Evolutionary conservation across 2,113 vertebrate species (phyloP).

Genomic region (Merops nubicus): DNA sequence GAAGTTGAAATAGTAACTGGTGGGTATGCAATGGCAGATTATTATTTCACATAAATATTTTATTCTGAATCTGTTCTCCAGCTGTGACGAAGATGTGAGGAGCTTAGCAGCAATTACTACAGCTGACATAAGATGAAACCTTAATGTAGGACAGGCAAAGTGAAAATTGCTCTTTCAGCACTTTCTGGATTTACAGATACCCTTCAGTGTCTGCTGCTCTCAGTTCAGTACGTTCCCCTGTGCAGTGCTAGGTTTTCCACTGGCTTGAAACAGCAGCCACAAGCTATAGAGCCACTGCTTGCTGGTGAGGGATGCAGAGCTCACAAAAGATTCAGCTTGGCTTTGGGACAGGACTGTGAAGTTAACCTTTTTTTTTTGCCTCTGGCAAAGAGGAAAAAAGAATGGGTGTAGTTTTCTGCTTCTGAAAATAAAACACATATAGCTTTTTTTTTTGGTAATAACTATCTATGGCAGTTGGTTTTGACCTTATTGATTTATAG

Average conservation of each 20-base stretch:
- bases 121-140: not conserved
- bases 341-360: not conserved
- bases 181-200: not conserved
- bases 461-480: not conserved
- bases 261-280: not conserved
- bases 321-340: not conserved
- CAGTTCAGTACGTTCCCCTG: not conserved
- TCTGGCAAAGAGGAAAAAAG: not conserved
- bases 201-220: not conserved
- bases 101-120: not conserved
- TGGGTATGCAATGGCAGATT: not conserved
- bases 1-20: not conserved
- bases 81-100: not conserved
- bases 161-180: not conserved
- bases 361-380: not conserved
- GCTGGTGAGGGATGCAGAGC: not conserved
- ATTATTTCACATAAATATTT: not conserved
- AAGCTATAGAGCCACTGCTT: not conserved
- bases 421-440: not conserved
- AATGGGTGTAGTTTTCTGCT: not conserved
- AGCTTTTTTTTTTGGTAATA: not conserved
- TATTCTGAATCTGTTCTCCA: not conserved
- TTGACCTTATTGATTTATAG: not conserved
- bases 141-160: not conserved
- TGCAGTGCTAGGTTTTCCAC: not conserved